Evolutionary conservation across 2,888 invertebrate genomes (phyloP).

Genomic region (Eumacrocentrus americanus): DNA sequence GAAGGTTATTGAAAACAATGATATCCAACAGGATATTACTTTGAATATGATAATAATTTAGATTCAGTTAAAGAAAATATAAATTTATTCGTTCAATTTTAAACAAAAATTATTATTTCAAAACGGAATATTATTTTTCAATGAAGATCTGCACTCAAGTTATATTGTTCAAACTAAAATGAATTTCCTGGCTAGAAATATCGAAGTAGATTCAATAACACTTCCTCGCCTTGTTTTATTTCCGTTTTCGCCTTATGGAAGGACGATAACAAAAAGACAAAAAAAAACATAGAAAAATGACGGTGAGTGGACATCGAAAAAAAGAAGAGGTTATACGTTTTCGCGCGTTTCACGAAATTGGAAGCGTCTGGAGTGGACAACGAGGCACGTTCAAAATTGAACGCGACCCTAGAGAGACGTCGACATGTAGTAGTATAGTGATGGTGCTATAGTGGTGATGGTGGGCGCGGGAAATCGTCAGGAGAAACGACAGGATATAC

Average conservation of each 20-base stretch:
- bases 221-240: not conserved
- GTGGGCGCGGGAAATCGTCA: conserved; percentile 13
- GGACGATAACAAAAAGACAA: not conserved
- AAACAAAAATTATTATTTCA: too few relatives aligned
- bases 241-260: not conserved
- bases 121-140: too few relatives aligned
- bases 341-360: conserved; percentile 23
- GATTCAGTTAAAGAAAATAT: too few relatives aligned
- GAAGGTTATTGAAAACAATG: too few relatives aligned
- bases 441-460: not conserved
- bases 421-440: not conserved
- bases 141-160: too few relatives aligned
- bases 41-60: too few relatives aligned
- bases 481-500: conserved; percentile 8
- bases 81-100: too few relatives aligned
- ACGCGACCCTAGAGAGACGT: conserved; percentile 21
- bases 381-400: conserved; percentile 30
- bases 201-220: not conserved
- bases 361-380: conserved; percentile 18
- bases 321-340: conserved; percentile 15
- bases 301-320: conserved; percentile 5
- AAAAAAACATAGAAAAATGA: conserved; percentile 1
- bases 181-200: not conserved
- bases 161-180: not conserved
- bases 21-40: too few relatives aligned